phyloP scores from a whole-genome alignment of 37 sponge, comb jelly and placozoan species.

The Aplysina aerophoba region DNA sequence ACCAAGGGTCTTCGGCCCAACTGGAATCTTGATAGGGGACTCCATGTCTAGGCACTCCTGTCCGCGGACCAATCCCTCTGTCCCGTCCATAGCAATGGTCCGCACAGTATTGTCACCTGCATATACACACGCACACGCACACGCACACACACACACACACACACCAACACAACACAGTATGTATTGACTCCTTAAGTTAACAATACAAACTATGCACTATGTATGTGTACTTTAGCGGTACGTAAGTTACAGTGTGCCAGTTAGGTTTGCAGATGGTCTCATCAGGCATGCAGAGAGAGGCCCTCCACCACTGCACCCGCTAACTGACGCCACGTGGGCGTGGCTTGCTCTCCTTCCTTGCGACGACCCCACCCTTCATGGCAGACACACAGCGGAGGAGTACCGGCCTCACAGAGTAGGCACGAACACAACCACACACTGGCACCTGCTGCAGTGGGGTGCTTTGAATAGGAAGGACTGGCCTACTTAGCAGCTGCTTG shows the following conservation, averaged over 20 bases:
- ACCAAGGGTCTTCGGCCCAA: constrained; percentile 97
- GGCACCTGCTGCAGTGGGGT: constrained; percentile 3
- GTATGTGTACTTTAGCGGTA: too few species aligned
- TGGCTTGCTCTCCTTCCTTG: constrained; percentile 24
- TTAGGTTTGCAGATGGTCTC: not conserved
- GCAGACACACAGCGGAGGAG: not conserved
- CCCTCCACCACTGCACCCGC: constrained; percentile 36
- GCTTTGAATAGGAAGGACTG: constrained; percentile 19
- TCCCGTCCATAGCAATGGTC: constrained; percentile 99
- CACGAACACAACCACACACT: not conserved
- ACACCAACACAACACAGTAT: not conserved
- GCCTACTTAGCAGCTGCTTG: not conserved
- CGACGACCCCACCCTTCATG: constrained; percentile 20
- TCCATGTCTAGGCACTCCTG: constrained; percentile 81
- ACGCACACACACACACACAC: constrained; percentile 1
- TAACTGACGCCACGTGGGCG: not conserved
- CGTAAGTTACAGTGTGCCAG: constrained; percentile 3
- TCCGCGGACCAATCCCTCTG: constrained; percentile 96
- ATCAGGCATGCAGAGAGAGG: constrained; percentile 27
- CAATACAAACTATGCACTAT: too few species aligned
- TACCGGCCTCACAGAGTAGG: not conserved
- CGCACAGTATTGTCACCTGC: constrained; percentile 96
- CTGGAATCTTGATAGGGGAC: constrained; percentile 92
- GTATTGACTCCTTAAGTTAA: not conserved
- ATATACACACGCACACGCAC: not conserved